A percentile compares a stretch with the other conserved stretches of the same genome.
phyloP scores from a whole-genome alignment of 2,113 vertebrate species.

The Lipotes vexillifer region DNA sequence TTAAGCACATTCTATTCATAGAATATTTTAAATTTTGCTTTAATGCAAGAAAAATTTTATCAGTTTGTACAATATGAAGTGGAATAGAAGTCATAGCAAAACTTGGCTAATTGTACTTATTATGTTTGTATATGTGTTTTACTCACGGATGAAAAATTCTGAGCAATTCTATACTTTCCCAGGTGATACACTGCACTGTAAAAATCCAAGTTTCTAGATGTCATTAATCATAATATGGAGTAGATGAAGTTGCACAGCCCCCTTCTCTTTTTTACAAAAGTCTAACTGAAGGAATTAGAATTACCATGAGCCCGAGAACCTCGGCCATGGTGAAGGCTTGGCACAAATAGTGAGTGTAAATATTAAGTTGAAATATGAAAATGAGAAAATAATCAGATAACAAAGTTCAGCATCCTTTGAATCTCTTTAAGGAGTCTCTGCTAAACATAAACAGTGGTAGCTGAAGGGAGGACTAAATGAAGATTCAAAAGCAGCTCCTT shows the following conservation, averaged over 20 bases:
- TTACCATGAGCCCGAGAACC: not conserved
- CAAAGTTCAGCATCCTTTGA: not conserved
- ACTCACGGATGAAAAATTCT: not conserved
- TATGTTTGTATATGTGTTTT: not conserved
- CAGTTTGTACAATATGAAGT: not conserved
- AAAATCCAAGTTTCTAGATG: not conserved
- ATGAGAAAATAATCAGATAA: not conserved
- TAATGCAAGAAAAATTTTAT: not conserved
- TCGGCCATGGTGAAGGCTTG: not conserved
- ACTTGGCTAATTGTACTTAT: not conserved
- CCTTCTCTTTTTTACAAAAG: not conserved
- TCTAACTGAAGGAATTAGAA: not conserved
- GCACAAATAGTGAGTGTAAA: not conserved
- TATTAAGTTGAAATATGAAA: not conserved
- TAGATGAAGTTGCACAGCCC: not conserved
- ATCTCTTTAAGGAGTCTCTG: not conserved
- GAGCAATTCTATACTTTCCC: not conserved
- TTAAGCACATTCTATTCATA: not conserved
- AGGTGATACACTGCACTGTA: not conserved
- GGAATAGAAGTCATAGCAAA: not conserved
- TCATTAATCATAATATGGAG: not conserved
- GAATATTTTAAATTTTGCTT: not conserved
- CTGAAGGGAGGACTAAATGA: not conserved
- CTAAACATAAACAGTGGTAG: not conserved
- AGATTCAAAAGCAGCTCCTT: not conserved